Percentiles rank a stretch among this genome's conserved stretches.
Evolutionary conservation across 2,797 vertebrate species (phyloP).

Genomic region (Anguilla marmorata): DNA sequence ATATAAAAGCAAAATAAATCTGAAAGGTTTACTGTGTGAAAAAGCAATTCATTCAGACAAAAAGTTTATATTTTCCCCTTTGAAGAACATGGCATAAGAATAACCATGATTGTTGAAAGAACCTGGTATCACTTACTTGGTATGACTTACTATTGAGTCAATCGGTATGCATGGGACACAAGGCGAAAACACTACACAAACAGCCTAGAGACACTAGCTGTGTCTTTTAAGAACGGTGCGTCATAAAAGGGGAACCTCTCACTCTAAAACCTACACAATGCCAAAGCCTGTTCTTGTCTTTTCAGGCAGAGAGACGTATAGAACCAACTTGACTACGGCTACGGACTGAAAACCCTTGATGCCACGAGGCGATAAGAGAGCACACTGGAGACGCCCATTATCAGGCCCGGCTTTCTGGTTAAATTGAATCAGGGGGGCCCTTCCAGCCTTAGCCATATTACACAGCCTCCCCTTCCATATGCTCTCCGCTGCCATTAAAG

Average conservation of each 20-base stretch:
- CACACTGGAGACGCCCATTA: neutral
- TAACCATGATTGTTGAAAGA: neutral
- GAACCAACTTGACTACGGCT: neutral
- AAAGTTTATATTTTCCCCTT: neutral
- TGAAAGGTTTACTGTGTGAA: neutral
- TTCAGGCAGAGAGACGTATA: neutral
- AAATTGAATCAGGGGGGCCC: constrained; percentile 13
- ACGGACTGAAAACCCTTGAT: neutral
- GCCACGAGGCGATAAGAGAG: neutral
- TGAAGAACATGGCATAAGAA: neutral
- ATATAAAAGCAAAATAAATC: neutral
- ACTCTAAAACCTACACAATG: neutral
- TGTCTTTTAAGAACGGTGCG: neutral
- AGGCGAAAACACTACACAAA: neutral
- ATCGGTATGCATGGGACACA: neutral
- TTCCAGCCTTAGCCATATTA: constrained; percentile 1
- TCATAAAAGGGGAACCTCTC: too few species aligned
- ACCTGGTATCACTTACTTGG: neutral
- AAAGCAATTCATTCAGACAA: neutral
- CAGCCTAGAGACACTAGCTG: neutral
- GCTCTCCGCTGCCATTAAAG: neutral
- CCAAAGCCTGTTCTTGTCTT: neutral
- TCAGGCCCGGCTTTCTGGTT: neutral
- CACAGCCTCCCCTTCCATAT: neutral
- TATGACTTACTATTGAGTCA: neutral